Percentiles rank a stretch among this genome's conserved stretches.
These are phyloP conservation scores for Ambastaia sidthimunki DNA, from an alignment of 2,797 vertebrate genomes.

Conservation along the genomic window DNA sequence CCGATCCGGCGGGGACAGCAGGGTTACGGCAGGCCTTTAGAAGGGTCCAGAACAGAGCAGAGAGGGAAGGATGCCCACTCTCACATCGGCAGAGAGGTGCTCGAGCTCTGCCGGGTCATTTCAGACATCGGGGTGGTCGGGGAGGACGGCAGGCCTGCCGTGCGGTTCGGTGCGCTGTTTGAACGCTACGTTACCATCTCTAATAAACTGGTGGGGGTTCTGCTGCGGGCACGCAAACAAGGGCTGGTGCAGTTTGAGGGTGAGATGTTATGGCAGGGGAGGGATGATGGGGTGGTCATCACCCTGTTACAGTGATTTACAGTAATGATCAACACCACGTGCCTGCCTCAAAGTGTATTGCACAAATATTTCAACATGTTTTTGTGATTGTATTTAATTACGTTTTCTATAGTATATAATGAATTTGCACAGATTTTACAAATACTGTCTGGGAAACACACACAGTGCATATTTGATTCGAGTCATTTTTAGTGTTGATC, in stretches of 20 bases:
- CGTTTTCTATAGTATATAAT: neutral
- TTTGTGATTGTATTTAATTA: neutral
- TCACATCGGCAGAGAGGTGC: constrained; percentile 82
- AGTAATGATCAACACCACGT: constrained; percentile 14
- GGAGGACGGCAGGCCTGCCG: constrained; percentile 68
- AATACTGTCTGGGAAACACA: neutral
- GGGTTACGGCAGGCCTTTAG: constrained; percentile 82
- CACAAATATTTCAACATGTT: neutral
- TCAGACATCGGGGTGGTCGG: constrained; percentile 74
- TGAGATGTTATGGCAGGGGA: constrained; percentile 94
- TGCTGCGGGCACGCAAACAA: constrained; percentile 87
- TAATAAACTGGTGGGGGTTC: constrained; percentile 88
- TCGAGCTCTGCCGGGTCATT: constrained; percentile 84
- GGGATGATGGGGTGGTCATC: constrained; percentile 84
- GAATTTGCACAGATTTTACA: neutral
- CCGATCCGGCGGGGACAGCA: constrained; percentile 72
- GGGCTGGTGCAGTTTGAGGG: constrained; percentile 86
- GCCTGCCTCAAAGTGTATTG: constrained; percentile 14
- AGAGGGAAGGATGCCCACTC: constrained; percentile 85
- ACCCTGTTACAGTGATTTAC: constrained; percentile 75
- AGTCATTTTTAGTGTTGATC: neutral
- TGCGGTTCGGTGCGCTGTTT: constrained; percentile 86
- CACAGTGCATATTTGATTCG: neutral
- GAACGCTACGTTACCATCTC: constrained; percentile 88
- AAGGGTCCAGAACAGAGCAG: constrained; percentile 86